Percentiles rank a stretch among this genome's conserved stretches.
phyloP scores from a whole-genome alignment of 2,797 vertebrate species.

The Sebastes diploproa region DNA sequence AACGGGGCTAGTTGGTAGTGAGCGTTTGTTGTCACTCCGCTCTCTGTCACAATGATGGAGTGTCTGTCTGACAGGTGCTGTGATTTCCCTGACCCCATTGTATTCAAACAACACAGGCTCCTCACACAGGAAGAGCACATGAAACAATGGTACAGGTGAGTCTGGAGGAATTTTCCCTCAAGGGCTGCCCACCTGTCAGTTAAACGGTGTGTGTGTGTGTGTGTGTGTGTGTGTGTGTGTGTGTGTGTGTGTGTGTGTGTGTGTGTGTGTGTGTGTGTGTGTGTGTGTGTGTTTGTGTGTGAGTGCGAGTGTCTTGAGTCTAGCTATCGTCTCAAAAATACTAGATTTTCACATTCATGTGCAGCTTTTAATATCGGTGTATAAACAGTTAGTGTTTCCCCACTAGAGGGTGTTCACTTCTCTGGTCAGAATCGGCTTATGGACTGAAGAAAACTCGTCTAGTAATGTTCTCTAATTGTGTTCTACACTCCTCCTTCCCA shows the following conservation, averaged over 20 bases:
- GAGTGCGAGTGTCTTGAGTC: background rate
- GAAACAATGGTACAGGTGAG: slow-evolving; percentile 75
- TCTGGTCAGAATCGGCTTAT: background rate
- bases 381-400: background rate
- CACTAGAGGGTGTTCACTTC: slow-evolving; percentile 34
- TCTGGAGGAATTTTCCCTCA: slow-evolving; percentile 55
- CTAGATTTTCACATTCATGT: background rate
- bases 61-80: slow-evolving; percentile 69
- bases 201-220: slow-evolving; percentile 5
- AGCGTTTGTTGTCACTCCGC: slow-evolving; percentile 45
- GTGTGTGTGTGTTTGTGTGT: background rate
- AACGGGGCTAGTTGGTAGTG: slow-evolving; percentile 1
- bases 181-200: slow-evolving; percentile 52
- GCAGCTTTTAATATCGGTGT: background rate
- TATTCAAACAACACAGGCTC: slow-evolving; percentile 76
- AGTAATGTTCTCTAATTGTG: background rate
- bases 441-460: background rate
- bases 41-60: slow-evolving; percentile 71
- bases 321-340: background rate
- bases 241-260: background rate
- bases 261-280: background rate
- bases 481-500: background rate
- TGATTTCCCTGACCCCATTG: slow-evolving; percentile 75
- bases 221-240: background rate
- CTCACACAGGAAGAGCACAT: slow-evolving; percentile 75